Conservation (phyloP, 2,113 vertebrate genomes). For the Cairina moschata region DNA sequence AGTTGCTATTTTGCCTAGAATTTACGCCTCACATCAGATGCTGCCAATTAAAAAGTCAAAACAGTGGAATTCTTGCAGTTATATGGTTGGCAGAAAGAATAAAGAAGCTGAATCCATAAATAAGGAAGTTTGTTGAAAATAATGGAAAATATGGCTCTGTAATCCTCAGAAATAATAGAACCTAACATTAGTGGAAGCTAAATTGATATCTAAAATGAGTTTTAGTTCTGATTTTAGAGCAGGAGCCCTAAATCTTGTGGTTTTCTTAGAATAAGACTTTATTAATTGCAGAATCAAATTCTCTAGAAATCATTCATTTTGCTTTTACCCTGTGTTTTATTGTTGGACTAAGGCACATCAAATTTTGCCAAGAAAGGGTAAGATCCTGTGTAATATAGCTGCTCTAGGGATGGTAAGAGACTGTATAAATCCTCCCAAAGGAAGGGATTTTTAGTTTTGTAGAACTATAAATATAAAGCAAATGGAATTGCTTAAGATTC, state of each 20-base stretch:
- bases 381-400: background rate
- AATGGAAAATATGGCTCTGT: background rate
- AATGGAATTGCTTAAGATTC: slow-evolving; percentile 46
- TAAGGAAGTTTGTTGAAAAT: slow-evolving; percentile 11
- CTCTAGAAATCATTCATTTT: slow-evolving; percentile 53
- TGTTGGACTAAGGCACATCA: slow-evolving; percentile 13
- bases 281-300: slow-evolving; percentile 55
- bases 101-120: background rate
- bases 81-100: background rate
- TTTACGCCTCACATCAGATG: background rate
- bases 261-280: slow-evolving; percentile 12
- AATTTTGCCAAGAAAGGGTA: slow-evolving; percentile 57
- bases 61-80: background rate
- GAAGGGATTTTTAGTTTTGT: slow-evolving; percentile 30
- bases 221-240: background rate
- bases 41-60: background rate
- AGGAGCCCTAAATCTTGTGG: background rate
- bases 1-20: background rate
- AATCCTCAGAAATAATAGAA: background rate
- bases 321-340: slow-evolving; percentile 46
- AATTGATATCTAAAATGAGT: background rate
- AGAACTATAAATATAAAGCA: slow-evolving; percentile 48
- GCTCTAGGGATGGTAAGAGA: slow-evolving; percentile 16
- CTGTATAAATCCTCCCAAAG: background rate
- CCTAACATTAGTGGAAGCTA: background rate